Evolutionary conservation across 2,113 vertebrate species (phyloP).

Genomic region (Cyprinodon tularosa): DNA sequence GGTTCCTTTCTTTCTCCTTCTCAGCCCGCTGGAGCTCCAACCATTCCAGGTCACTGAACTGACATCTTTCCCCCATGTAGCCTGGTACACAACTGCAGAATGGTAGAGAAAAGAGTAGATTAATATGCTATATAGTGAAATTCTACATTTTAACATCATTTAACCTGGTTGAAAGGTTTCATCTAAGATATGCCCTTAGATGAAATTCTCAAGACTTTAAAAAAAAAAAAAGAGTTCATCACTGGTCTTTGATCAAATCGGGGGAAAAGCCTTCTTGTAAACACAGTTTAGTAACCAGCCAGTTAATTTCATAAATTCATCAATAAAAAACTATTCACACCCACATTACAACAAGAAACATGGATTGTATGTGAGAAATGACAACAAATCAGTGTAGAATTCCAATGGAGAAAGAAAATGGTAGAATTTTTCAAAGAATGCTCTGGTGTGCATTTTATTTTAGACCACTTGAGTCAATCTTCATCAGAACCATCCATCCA

Average conservation of each 20-base stretch:
- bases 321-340: no score
- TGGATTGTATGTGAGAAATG: neutral
- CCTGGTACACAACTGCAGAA: slow-evolving; percentile 83
- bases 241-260: neutral
- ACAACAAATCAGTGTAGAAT: neutral
- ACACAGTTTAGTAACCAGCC: neutral
- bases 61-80: slow-evolving; percentile 88
- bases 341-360: no score
- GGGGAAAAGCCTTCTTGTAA: no score
- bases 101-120: neutral
- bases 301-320: no score
- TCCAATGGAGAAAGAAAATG: neutral
- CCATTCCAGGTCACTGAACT: slow-evolving; percentile 90
- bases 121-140: neutral
- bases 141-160: neutral
- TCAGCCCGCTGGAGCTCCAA: slow-evolving; percentile 84
- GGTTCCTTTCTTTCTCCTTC: slow-evolving; percentile 75
- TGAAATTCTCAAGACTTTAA: neutral
- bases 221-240: neutral
- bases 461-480: neutral
- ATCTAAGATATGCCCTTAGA: neutral
- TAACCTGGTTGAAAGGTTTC: neutral
- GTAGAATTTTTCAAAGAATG: neutral
- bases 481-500: neutral
- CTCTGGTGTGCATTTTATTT: neutral